These are phyloP conservation scores for Tenualosa thibaudeaui DNA, from an alignment of 2,797 vertebrate genomes.

Conservation along the genomic window DNA sequence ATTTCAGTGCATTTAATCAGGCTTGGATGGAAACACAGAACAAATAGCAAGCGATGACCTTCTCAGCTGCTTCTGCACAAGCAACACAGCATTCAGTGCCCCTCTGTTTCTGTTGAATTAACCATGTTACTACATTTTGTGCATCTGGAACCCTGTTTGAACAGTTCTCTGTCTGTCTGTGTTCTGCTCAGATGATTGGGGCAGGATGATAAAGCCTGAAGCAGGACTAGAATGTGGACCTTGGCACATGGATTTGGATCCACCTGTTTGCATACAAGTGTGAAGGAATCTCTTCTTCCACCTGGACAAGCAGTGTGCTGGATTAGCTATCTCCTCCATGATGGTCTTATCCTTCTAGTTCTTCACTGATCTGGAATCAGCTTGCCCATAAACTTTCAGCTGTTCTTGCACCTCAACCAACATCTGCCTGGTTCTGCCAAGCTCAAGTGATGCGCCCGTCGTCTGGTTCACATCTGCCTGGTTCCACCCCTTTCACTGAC, in stretches of 20 bases:
- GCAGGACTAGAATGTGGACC: background rate
- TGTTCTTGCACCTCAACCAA: constrained; percentile 3
- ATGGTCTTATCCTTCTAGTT: background rate
- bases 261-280: background rate
- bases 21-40: no score
- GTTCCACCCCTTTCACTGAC: constrained; percentile 34
- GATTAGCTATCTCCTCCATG: background rate
- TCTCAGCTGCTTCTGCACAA: no score
- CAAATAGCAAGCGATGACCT: no score
- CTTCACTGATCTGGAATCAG: background rate
- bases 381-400: background rate
- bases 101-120: no score
- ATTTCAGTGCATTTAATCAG: no score
- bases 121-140: no score
- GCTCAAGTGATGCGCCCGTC: constrained; percentile 40
- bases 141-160: no score
- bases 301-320: background rate
- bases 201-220: background rate
- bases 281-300: background rate
- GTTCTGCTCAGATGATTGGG: constrained; percentile 2
- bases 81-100: no score
- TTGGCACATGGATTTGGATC: background rate
- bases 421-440: constrained; percentile 39
- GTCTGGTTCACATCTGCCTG: constrained; percentile 55
- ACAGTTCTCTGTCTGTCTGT: background rate